Conservation (phyloP, 2,888 invertebrate species). For the Nomada hirtipes region DNA sequence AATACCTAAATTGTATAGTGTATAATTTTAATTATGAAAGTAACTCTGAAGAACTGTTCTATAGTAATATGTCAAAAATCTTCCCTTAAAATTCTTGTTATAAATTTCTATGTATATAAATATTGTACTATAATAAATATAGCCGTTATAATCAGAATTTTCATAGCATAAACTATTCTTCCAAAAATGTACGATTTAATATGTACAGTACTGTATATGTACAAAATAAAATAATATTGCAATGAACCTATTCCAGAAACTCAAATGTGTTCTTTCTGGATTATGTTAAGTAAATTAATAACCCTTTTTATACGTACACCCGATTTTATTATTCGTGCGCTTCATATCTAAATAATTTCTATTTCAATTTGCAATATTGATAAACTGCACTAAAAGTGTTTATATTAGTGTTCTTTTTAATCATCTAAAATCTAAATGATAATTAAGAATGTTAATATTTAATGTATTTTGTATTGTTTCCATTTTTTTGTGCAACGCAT, state of each 20-base stretch:
- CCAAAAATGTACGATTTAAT: conserved; percentile 9
- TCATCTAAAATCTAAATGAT: conserved; percentile 31
- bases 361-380: not conserved
- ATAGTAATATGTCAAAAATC: conserved; percentile 14
- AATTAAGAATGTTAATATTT: conserved; percentile 72
- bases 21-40: conserved; percentile 1
- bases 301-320: too few species aligned
- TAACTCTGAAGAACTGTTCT: conserved; percentile 14
- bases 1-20: not conserved
- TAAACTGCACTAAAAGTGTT: conserved; percentile 62
- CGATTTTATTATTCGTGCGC: too few species aligned
- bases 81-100: conserved; percentile 3
- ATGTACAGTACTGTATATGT: conserved; percentile 29
- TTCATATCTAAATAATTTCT: too few species aligned
- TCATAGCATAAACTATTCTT: conserved; percentile 27
- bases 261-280: not conserved
- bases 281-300: conserved; percentile 3
- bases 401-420: conserved; percentile 69
- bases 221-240: conserved; percentile 17
- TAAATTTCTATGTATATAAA: conserved; percentile 37
- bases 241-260: conserved; percentile 7
- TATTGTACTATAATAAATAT: conserved; percentile 29
- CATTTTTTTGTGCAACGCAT: conserved; percentile 16
- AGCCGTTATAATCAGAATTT: conserved; percentile 12
- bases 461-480: conserved; percentile 44